A percentile compares a stretch with the other conserved stretches of the same genome.
Evolutionary conservation across 2,797 vertebrate species (phyloP).

Genomic region (Periophthalmus magnuspinnatus): DNA sequence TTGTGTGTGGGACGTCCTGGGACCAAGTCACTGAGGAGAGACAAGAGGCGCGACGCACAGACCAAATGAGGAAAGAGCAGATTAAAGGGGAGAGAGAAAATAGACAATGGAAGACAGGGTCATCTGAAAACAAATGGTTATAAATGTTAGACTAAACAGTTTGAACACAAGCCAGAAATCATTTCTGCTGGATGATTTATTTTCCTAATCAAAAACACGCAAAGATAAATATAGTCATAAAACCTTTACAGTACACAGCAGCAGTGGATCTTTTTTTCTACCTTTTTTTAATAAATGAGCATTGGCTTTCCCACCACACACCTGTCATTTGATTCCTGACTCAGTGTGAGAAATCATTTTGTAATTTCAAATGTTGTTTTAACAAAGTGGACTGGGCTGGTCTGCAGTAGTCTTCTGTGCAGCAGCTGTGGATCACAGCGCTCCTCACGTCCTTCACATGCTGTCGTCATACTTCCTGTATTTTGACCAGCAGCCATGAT

Average conservation of each 20-base stretch:
- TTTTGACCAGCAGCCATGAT: slow-evolving; percentile 66
- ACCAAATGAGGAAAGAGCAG: slow-evolving; percentile 34
- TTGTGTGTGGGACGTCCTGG: slow-evolving; percentile 61
- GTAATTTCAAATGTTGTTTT: slow-evolving; percentile 31
- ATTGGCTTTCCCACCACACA: slow-evolving; percentile 23
- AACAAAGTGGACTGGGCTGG: slow-evolving; percentile 19
- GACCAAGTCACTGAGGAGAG: slow-evolving; percentile 60
- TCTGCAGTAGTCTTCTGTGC: slow-evolving; percentile 16
- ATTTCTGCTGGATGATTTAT: neutral
- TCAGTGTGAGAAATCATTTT: slow-evolving; percentile 19
- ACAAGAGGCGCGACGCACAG: slow-evolving; percentile 37
- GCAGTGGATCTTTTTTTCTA: neutral
- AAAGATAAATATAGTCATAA: neutral
- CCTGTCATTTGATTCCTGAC: slow-evolving; percentile 16
- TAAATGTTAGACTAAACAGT: slow-evolving; percentile 2
- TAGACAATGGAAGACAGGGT: slow-evolving; percentile 27
- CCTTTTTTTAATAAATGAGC: neutral
- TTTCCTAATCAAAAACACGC: slow-evolving; percentile 1
- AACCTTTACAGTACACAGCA: neutral
- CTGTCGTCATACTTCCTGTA: slow-evolving; percentile 73
- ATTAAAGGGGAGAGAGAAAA: slow-evolving; percentile 32
- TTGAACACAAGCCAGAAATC: neutral
- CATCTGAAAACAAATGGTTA: slow-evolving; percentile 26
- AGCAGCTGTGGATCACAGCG: slow-evolving; percentile 24
- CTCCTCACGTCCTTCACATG: slow-evolving; percentile 61